Base-by-base conservation (phyloP, 2,888 invertebrate genomes). In the Pachycephus smyrnensis region DNA sequence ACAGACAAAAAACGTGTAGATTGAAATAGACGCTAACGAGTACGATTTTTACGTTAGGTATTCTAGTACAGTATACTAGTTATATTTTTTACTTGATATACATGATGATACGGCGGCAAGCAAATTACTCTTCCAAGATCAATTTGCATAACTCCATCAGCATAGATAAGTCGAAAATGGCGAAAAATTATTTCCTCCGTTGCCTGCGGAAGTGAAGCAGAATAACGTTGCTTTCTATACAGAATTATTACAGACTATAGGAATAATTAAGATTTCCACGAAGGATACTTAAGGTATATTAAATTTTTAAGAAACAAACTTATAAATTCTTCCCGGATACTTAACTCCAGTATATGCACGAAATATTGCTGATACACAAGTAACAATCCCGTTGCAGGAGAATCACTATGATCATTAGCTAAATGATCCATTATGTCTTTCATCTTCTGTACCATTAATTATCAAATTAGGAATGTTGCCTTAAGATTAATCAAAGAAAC, bases 281-380 rank as follows among this genome's bases (percentile, higher is more conserved):
- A 55, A 55, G 32, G 31, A 73, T 35, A 11, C 37, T n/a, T 74
- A 11, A 36, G 15, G 30, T 30, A 77, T 3, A 69, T 32, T 36
- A 33, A 73, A 73, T 73, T 35, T n/a, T 76, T 76, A 68, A 77
- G n/a, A 9, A 31, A 30, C 69, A 31, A 12, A 12, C 40, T 68
- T 37, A 35, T 68, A 11, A 35, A 73, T 69, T 15, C 35, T 12
- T 15, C 6, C 9, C 23, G 74, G 69, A 71, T 23, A 68, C 69
- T 32, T 81, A 88, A 89, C 84, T 89, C 88, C 33, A 89, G 79
- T 35, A 88, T 73, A 74, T 89, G 88, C 6, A 89, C 15, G 35
- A 88, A 89, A 81, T 79, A 82, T n/a, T 77, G 75, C 1, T 87
- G 87, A 80, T 89, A 89, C 9, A 87, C 75, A 0, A 90, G 79